Conservation (phyloP, 1,140 invertebrate genomes). For the Drosophila albomicans region DNA sequence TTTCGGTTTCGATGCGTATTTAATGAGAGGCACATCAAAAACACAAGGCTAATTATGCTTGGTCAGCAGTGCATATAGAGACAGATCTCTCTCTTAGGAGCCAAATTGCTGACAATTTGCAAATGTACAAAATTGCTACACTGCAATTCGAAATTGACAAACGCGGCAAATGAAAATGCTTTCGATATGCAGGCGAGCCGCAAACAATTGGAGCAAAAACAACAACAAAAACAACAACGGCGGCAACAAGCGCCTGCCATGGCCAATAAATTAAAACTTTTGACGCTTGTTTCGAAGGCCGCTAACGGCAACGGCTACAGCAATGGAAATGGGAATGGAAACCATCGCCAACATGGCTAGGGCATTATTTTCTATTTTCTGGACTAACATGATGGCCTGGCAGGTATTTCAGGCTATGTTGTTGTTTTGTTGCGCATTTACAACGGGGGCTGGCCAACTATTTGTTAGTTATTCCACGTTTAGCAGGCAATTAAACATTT, state of each 20-base stretch:
- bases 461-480: conserved; percentile 73
- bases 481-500: conserved; percentile 82
- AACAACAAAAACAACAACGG: conserved; percentile 54
- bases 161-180: conserved; percentile 32
- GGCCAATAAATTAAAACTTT: conserved; percentile 77
- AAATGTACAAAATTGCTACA: conserved; percentile 58
- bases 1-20: conserved; percentile 42
- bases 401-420: conserved; percentile 61
- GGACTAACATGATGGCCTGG: conserved; percentile 55
- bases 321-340: too few relatives aligned
- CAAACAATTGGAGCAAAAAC: conserved; percentile 60
- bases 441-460: conserved; percentile 57
- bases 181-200: conserved; percentile 32
- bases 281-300: conserved; percentile 63
- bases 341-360: conserved; percentile 1
- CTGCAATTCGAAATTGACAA: conserved; percentile 63
- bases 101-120: conserved; percentile 15
- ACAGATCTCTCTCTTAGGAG: conserved; percentile 9
- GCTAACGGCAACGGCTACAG: neutral
- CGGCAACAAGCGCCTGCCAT: conserved; percentile 25
- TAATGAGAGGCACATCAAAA: conserved; percentile 56
- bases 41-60: conserved; percentile 57
- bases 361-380: conserved; percentile 35
- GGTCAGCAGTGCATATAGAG: conserved; percentile 21
- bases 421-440: conserved; percentile 48